Evolutionary conservation across 2,888 invertebrate genomes (phyloP).

Genomic region (Cyrtodaria siliqua): DNA sequence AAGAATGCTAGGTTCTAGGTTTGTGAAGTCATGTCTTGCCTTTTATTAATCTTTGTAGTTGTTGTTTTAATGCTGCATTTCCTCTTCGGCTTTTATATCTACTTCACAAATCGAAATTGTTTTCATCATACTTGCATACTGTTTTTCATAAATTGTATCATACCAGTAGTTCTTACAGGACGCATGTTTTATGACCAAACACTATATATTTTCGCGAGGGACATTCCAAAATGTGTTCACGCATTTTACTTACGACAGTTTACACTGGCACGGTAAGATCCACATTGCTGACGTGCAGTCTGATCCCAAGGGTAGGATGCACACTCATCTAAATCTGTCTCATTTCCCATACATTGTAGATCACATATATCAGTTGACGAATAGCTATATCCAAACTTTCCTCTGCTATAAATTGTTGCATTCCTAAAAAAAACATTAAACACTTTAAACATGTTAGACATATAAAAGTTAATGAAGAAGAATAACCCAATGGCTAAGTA

Average conservation of each 20-base stretch:
- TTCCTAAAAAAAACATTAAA: too few species aligned
- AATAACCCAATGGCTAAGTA: too few species aligned
- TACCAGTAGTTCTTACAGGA: neutral
- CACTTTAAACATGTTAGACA: too few species aligned
- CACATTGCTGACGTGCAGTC: neutral
- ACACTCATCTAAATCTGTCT: neutral
- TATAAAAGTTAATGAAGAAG: too few species aligned
- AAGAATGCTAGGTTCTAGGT: too few species aligned
- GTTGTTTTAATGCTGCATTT: too few species aligned
- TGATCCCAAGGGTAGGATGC: neutral
- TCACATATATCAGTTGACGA: neutral
- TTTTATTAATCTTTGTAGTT: too few species aligned
- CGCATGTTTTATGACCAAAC: neutral
- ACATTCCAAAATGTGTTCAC: neutral
- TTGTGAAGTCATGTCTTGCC: neutral
- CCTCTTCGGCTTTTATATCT: too few species aligned
- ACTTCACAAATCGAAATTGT: neutral
- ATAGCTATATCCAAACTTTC: neutral
- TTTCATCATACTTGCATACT: neutral
- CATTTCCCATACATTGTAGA: neutral
- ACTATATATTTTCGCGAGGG: neutral
- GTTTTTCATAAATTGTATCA: neutral
- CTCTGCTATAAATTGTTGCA: neutral
- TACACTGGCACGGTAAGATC: neutral
- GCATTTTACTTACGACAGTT: neutral